Evolutionary conservation across 2,113 vertebrate species (phyloP), one percentile per base, ranked within the genome.

Genomic region (Synchiropus splendidus): DNA sequence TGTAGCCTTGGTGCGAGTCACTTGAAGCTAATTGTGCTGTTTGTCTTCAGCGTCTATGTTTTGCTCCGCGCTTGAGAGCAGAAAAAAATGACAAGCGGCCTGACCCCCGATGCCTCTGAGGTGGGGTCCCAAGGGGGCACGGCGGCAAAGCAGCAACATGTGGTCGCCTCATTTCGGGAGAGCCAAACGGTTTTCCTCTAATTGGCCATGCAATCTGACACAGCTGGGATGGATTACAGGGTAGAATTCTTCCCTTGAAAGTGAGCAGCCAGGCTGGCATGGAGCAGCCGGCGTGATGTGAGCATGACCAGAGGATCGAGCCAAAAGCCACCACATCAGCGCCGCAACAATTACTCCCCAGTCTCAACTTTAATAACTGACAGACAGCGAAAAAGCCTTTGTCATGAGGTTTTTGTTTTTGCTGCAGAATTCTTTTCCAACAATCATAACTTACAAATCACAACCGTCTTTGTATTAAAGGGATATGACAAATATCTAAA

Each of bases 221-320:
- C 89, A 91, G 89, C 89, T 92, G 90, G 79, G 82, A 84, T 48
- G 78, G 77, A 92, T 92, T 92, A 92, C 62, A 67, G 72, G 66
- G 80, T 61, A 56, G 45, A 83, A 81, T 83, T 85, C 58, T 79
- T 79, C 75, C 74, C 75, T 79, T 78, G 80, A 85, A 85, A 81
- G 62, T 75, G 54, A 74, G 21, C n/a, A 4, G 21, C 21, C 53
- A 59, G 53, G 37, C 48, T 71, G 72, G 63, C 51, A 72, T 48
- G 44, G 50, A 36, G 45, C 13, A 42, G 32, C 35, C 27, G 2
- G 14, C n/a, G 14, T 27, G 44, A 13, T 21, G 44, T 41, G 34
- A 58, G 27, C 38, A 18, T 39, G 61, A 40, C 37, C 34, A 37
- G 39, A 42, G 47, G 21, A 21, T 6, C 16, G 39, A 35, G 48